Percentiles rank a stretch among this genome's conserved stretches.
phyloP scores from a whole-genome alignment of 2,888 invertebrate genomes.

The Notodonta dromedarius region DNA sequence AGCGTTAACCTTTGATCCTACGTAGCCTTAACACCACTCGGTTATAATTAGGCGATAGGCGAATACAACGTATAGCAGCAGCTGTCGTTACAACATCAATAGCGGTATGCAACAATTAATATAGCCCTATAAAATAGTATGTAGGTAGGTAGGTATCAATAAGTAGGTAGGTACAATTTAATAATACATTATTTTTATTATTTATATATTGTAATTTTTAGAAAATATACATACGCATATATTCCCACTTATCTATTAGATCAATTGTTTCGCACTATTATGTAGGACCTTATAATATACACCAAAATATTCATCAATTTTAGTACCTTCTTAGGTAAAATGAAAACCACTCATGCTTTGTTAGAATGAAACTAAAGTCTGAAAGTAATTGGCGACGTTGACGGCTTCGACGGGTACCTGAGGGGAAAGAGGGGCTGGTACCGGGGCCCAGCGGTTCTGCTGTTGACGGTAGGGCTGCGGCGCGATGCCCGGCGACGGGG shows the following conservation, averaged over 20 bases:
- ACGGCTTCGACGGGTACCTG: conserved; percentile 64
- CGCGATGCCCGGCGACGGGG: conserved; percentile 61
- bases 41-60: conserved; percentile 8
- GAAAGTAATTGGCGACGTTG: conserved; percentile 46
- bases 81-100: conserved; percentile 30
- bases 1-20: not conserved
- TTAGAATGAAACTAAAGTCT: conserved; percentile 45
- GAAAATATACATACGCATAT: too few relatives aligned
- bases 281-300: not conserved
- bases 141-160: not conserved
- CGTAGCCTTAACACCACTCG: not conserved
- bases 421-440: conserved; percentile 76
- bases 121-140: not conserved
- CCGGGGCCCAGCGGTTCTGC: conserved; percentile 78
- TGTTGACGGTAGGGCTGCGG: conserved; percentile 71
- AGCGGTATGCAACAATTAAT: conserved; percentile 31
- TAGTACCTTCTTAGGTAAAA: conserved; percentile 16
- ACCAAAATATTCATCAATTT: conserved; percentile 9
- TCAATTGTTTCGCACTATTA: not conserved
- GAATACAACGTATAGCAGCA: conserved; percentile 14
- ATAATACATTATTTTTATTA: too few relatives aligned
- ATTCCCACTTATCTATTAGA: too few relatives aligned
- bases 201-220: too few relatives aligned
- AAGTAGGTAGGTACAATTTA: too few relatives aligned
- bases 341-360: conserved; percentile 41